A percentile compares a stretch with the other conserved stretches of the same genome.
These are phyloP conservation scores for Homarus americanus DNA, from an alignment of 1,140 invertebrate species.

Conservation along the genomic window DNA sequence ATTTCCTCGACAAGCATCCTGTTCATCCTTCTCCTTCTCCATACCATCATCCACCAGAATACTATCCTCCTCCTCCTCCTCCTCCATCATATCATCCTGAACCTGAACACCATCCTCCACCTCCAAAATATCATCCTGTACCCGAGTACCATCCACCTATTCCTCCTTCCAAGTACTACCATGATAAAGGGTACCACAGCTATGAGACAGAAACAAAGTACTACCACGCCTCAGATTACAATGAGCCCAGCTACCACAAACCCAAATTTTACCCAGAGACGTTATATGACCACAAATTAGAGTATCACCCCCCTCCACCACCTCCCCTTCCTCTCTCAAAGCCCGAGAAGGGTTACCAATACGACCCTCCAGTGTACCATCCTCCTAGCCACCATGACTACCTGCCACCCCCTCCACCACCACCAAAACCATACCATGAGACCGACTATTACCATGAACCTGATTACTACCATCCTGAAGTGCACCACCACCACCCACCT, in stretches of 20 bases:
- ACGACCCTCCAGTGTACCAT: constrained; percentile 21
- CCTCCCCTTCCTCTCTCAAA: constrained; percentile 47
- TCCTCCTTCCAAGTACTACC: constrained; percentile 18
- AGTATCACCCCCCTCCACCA: constrained; percentile 32
- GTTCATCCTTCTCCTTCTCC: constrained; percentile 40
- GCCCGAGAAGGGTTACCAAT: background rate
- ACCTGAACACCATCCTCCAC: constrained; percentile 20
- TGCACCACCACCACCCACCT: background rate
- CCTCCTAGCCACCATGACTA: constrained; percentile 1
- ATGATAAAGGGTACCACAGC: constrained; percentile 8
- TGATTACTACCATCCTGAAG: constrained; percentile 11
- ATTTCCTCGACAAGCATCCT: constrained; percentile 39
- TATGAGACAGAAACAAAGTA: constrained; percentile 38
- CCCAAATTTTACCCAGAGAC: constrained; percentile 30
- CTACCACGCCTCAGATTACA: constrained; percentile 39
- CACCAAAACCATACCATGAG: constrained; percentile 2
- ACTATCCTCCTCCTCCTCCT: constrained; percentile 43
- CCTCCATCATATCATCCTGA: constrained; percentile 17
- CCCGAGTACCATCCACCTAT: constrained; percentile 24
- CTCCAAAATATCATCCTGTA: constrained; percentile 3
- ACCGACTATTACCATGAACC: background rate
- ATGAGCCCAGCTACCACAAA: constrained; percentile 47
- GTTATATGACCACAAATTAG: background rate
- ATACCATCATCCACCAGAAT: background rate
- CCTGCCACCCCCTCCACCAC: constrained; percentile 10